Conservation (phyloP, 2,113 vertebrate genomes). For the Phodopus roborovskii region DNA sequence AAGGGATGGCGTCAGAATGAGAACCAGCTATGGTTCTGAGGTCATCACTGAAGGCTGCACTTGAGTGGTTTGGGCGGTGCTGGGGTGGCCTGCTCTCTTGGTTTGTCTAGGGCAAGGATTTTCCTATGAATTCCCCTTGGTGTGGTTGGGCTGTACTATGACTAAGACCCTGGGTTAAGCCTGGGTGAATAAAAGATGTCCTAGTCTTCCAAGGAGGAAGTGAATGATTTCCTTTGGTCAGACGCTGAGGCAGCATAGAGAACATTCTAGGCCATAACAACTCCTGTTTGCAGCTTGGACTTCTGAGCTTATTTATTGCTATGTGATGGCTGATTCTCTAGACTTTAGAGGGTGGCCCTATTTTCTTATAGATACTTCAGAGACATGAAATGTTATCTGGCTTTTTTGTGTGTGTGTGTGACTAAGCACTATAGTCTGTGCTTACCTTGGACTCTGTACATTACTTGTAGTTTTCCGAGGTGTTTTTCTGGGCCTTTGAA, state of each 20-base stretch:
- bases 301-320: neutral
- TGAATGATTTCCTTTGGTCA: neutral
- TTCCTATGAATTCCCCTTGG: neutral
- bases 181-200: neutral
- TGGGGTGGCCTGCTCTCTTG: neutral
- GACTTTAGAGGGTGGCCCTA: neutral
- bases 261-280: neutral
- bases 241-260: neutral
- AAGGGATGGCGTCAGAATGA: neutral
- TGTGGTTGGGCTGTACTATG: accelerated
- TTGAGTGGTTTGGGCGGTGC: neutral
- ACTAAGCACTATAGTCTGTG: neutral
- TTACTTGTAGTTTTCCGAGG: neutral
- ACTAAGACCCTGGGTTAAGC: neutral
- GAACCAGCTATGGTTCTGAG: neutral
- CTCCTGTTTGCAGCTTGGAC: neutral
- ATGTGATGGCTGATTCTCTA: neutral
- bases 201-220: neutral
- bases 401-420: neutral
- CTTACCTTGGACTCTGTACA: neutral
- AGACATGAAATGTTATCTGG: neutral
- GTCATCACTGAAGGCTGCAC: neutral
- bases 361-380: neutral
- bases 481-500: neutral
- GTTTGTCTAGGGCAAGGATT: neutral